Evolutionary conservation across 1,140 invertebrate species (phyloP), one percentile per base, ranked within the genome.

Genomic region (Bombus consobrinus): DNA sequence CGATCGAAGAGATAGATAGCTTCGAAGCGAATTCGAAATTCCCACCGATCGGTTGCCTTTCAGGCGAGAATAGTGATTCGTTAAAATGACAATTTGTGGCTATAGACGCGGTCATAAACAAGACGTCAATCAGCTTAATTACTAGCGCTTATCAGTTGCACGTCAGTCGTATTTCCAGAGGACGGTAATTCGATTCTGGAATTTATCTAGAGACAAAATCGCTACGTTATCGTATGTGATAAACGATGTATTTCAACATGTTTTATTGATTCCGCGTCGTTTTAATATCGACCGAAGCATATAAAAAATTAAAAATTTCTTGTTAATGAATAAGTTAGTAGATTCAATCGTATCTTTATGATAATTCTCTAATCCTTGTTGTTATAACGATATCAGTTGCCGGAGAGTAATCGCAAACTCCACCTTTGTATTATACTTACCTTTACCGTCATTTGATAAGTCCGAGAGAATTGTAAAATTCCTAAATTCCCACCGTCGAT

Each of bases 121-220:
- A 64, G 32, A 77, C 74, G 81, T 87, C 81, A 83, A 84, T 83
- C 85, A 87, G 68, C n/a, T 83, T 84, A 87, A 83, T 87, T 83
- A 69, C 74, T 28, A n/a, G 18, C 32, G 81, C 43, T 87, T 87
- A 87, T 87, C 81, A 87, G 66, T 41, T 32, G 18, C 72, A 28
- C 32, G 66, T 72, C 85, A 83, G 64, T 72, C 64, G 39, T 25
- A 37, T 53, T 71, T 83, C 68, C 68, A 5, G n/a, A 10, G 53
- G n/a, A 64, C 28, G 77, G 81, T 72, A 72, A 86, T 86, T 39
- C 81, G 62, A 83, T 77, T 39, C 39, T 57, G 13, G 13, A 32
- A 41, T 37, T 9, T 53, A 59, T 76, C 62, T 72, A 8, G 12
- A 77, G 81, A 28, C 13, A 41, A 37, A 47, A 37, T 47, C 22